Percentiles rank a stretch among this genome's conserved stretches.
phyloP scores from a whole-genome alignment of 2,113 vertebrate species.

The Lethenteron reissneri region DNA sequence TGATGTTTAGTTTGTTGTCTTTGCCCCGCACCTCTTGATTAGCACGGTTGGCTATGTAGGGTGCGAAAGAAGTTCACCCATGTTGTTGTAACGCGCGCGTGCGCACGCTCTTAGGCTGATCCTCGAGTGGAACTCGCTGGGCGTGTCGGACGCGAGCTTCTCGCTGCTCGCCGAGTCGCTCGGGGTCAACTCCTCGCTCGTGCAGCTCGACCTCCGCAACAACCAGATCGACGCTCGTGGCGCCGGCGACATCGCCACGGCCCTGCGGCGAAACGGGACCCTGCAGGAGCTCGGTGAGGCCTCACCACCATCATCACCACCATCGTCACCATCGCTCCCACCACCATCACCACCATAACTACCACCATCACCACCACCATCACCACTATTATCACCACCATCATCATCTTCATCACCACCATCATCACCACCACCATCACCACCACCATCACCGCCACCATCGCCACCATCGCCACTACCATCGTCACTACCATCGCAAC shows the following conservation, averaged over 20 bases:
- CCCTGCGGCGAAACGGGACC: constrained; percentile 32
- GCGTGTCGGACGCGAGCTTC: constrained; percentile 57
- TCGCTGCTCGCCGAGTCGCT: constrained; percentile 54
- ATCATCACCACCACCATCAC: too few species aligned
- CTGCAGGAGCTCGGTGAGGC: constrained; percentile 57
- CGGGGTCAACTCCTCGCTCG: constrained; percentile 29
- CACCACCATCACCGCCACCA: too few species aligned
- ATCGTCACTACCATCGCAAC: too few species aligned
- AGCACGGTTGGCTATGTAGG: not conserved
- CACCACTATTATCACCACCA: accelerated
- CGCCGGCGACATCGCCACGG: constrained; percentile 38
- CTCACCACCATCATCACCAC: too few species aligned
- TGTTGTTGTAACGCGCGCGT: not conserved
- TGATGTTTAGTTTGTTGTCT: not conserved
- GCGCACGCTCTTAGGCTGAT: constrained; percentile 31
- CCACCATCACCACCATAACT: too few species aligned
- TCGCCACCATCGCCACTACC: too few species aligned
- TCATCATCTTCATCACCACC: accelerated
- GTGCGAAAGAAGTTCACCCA: too few species aligned
- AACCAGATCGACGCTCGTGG: constrained; percentile 81
- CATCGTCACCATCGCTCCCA: too few species aligned
- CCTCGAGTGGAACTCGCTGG: constrained; percentile 76
- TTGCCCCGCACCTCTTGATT: not conserved
- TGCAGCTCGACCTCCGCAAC: constrained; percentile 58
- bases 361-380: too few species aligned